Conservation (phyloP, 2,797 vertebrate genomes). For the Rhabdomys pumilio region DNA sequence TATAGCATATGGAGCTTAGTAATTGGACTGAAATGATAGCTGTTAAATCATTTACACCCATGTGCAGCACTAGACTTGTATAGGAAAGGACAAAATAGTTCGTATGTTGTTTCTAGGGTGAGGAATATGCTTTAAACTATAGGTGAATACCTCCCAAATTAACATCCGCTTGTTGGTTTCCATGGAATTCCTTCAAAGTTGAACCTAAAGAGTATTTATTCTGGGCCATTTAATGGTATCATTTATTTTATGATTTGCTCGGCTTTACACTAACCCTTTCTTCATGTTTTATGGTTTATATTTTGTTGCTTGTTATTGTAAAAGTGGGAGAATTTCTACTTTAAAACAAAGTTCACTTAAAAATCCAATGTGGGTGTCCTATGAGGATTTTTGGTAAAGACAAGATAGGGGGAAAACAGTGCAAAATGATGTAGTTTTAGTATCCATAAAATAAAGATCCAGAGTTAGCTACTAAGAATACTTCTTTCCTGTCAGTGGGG, state of each 20-base stretch:
- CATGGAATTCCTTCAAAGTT: neutral
- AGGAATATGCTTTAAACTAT: conserved; percentile 36
- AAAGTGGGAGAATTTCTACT: neutral
- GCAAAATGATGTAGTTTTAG: conserved; percentile 3
- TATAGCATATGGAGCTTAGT: conserved; percentile 62
- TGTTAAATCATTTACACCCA: conserved; percentile 66
- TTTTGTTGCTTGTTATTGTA: conserved; percentile 23
- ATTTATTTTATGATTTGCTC: conserved; percentile 51
- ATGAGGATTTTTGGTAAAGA: neutral
- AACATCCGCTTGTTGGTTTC: neutral
- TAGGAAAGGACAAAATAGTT: conserved; percentile 54
- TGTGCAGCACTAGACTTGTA: conserved; percentile 24
- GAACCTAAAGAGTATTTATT: conserved; percentile 10
- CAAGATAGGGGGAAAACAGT: neutral
- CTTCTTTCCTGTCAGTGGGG: neutral
- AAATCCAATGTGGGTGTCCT: neutral
- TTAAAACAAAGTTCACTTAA: conserved; percentile 40
- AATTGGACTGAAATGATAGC: conserved; percentile 73
- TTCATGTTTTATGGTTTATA: neutral
- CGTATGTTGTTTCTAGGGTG: neutral
- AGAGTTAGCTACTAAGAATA: neutral
- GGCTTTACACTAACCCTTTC: neutral
- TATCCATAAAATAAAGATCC: neutral
- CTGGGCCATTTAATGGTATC: neutral
- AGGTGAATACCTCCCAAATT: neutral